Evolutionary conservation across 2,797 vertebrate species (phyloP).

Genomic region (Myripristis murdjan): DNA sequence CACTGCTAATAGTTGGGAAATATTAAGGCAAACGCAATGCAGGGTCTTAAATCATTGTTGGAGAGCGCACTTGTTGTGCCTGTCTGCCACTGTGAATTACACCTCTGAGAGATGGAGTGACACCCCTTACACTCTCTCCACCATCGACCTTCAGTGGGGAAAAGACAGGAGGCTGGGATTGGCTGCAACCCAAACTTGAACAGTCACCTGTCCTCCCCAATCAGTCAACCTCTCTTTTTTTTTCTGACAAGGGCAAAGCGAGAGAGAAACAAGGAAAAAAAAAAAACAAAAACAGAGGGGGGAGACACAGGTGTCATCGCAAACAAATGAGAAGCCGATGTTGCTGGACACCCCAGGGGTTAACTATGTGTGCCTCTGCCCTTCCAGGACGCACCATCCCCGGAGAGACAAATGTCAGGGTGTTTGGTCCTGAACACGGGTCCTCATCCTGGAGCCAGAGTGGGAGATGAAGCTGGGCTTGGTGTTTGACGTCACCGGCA

Average conservation of each 20-base stretch:
- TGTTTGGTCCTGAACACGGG: slow-evolving; percentile 18
- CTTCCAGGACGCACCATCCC: slow-evolving; percentile 15
- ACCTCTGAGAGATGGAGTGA: slow-evolving; percentile 64
- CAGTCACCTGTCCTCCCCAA: slow-evolving; percentile 78
- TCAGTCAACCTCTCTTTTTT: slow-evolving; percentile 69
- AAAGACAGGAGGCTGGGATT: slow-evolving; percentile 59
- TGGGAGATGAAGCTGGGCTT: slow-evolving; percentile 18
- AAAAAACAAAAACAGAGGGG: no score
- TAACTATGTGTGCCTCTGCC: slow-evolving; percentile 26
- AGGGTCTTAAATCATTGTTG: slow-evolving; percentile 62
- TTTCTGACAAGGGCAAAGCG: slow-evolving; percentile 63
- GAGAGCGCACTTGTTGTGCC: slow-evolving; percentile 67
- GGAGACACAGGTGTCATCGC: slow-evolving; percentile 43
- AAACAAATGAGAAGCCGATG: slow-evolving; percentile 44
- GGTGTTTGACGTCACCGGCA: slow-evolving; percentile 14
- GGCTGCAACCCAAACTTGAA: slow-evolving; percentile 74
- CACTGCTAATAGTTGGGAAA: slow-evolving; percentile 47
- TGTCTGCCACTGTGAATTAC: slow-evolving; percentile 70
- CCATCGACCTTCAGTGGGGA: slow-evolving; percentile 69
- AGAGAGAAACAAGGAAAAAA: no score
- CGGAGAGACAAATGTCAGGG: slow-evolving; percentile 20
- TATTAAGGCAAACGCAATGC: slow-evolving; percentile 40
- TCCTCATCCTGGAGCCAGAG: background rate
- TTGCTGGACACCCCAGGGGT: slow-evolving; percentile 25
- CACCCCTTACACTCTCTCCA: slow-evolving; percentile 61